Percentiles rank a stretch among this genome's conserved stretches.
Conservation (phyloP, 2,888 invertebrate genomes). For the Drosophila maculinotata region DNA sequence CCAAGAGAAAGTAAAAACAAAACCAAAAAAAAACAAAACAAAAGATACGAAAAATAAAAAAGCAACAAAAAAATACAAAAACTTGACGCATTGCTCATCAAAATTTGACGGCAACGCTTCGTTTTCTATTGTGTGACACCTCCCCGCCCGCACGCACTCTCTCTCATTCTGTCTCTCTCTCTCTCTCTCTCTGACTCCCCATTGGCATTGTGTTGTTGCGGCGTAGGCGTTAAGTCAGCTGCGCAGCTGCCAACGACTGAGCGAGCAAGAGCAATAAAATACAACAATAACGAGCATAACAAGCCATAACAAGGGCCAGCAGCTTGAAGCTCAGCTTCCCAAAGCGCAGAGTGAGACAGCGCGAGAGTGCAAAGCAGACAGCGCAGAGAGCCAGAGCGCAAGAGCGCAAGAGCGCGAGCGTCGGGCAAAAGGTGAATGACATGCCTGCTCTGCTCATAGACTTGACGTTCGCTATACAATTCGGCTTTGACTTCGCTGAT, state of each 20-base stretch:
- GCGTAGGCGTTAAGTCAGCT: constrained; percentile 67
- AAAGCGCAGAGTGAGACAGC: constrained; percentile 13
- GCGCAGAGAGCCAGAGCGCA: constrained; percentile 39
- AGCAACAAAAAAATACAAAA: constrained; percentile 17
- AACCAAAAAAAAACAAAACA: constrained; percentile 32
- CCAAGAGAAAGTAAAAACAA: constrained; percentile 74
- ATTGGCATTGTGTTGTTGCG: constrained; percentile 25
- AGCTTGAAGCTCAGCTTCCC: constrained; percentile 18
- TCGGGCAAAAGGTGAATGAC: constrained; percentile 76
- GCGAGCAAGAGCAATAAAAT: constrained; percentile 18
- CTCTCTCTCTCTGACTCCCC: constrained; percentile 15
- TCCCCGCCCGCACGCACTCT: not conserved
- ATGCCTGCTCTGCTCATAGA: constrained; percentile 51
- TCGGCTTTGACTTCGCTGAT: constrained; percentile 57
- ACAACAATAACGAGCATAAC: constrained; percentile 36
- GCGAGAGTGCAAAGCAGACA: constrained; percentile 22
- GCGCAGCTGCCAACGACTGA: constrained; percentile 49
- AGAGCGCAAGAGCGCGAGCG: constrained; percentile 29
- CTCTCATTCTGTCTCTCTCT: constrained; percentile 7
- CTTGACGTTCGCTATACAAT: constrained; percentile 37
- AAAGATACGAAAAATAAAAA: constrained; percentile 20
- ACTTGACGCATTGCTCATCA: constrained; percentile 70
- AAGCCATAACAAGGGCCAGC: constrained; percentile 46
- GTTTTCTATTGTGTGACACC: constrained; percentile 64
- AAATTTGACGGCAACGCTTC: constrained; percentile 60